These are phyloP conservation scores for Alcedo quadribrachys DNA, from an alignment of 2,797 vertebrate genomes.

Conservation along the genomic window DNA sequence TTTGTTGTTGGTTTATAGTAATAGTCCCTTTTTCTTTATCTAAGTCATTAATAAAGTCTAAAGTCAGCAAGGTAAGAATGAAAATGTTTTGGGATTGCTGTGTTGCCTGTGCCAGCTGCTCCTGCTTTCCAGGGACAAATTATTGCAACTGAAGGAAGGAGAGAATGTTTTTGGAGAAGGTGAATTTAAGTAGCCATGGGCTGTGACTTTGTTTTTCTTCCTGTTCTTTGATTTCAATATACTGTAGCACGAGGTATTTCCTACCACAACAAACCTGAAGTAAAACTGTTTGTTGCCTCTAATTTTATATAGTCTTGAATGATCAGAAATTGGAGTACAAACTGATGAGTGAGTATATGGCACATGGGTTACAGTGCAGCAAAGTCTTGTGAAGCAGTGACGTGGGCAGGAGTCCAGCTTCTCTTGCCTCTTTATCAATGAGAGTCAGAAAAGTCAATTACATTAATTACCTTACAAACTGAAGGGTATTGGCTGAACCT, in stretches of 20 bases:
- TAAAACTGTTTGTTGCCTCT: background rate
- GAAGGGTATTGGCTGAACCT: background rate
- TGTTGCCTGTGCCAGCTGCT: background rate
- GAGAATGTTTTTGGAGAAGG: background rate
- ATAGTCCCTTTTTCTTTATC: background rate
- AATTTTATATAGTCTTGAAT: background rate
- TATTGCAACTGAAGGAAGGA: background rate
- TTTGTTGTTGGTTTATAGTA: background rate
- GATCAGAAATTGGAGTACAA: background rate
- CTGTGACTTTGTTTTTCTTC: background rate
- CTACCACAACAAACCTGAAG: background rate
- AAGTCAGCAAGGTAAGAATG: background rate
- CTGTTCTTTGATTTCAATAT: background rate
- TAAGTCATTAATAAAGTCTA: background rate
- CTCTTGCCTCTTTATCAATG: background rate
- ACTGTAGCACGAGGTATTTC: background rate
- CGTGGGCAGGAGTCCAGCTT: background rate
- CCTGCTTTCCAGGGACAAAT: background rate
- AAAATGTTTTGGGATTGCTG: background rate
- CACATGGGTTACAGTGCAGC: background rate
- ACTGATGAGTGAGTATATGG: background rate
- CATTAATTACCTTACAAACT: background rate
- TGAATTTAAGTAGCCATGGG: background rate
- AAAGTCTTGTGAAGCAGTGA: background rate
- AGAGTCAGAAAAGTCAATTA: background rate